These are phyloP conservation scores for Capitulum mitella DNA, from an alignment of 2,888 invertebrate genomes.

Conservation along the genomic window DNA sequence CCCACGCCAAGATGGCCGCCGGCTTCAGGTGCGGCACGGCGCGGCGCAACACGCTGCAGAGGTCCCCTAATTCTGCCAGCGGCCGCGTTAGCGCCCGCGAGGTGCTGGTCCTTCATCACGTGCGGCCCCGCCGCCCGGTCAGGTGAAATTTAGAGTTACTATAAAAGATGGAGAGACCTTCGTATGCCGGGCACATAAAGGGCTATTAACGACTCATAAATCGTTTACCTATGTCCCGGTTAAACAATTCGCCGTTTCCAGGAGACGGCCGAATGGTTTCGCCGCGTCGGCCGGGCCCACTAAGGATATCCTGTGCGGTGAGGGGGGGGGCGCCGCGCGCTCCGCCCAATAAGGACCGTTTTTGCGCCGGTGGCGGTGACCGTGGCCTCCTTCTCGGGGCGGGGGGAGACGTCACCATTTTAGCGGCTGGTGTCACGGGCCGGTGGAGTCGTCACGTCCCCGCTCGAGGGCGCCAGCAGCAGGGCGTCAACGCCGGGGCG, in stretches of 20 bases:
- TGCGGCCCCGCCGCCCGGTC: background rate
- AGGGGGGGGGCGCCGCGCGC: background rate
- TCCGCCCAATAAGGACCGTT: background rate
- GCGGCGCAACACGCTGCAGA: too few species aligned
- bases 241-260: conserved; percentile 9
- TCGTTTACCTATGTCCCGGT: conserved; percentile 17
- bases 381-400: too few species aligned
- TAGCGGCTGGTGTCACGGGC: background rate
- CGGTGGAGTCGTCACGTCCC: too few species aligned
- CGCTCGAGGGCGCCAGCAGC: too few species aligned
- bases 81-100: background rate
- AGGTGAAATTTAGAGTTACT: conserved; percentile 12
- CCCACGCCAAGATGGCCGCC: too few species aligned
- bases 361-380: background rate
- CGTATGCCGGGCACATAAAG: conserved; percentile 19
- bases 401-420: background rate
- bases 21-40: too few species aligned
- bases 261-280: background rate
- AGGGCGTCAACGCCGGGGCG: too few species aligned
- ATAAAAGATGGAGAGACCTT: conserved; percentile 7
- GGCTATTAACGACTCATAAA: conserved; percentile 24
- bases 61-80: too few species aligned
- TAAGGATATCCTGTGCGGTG: background rate
- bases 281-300: background rate
- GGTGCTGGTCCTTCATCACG: background rate